Evolutionary conservation across 1,140 invertebrate species (phyloP).

Genomic region (Bombus consobrinus): DNA sequence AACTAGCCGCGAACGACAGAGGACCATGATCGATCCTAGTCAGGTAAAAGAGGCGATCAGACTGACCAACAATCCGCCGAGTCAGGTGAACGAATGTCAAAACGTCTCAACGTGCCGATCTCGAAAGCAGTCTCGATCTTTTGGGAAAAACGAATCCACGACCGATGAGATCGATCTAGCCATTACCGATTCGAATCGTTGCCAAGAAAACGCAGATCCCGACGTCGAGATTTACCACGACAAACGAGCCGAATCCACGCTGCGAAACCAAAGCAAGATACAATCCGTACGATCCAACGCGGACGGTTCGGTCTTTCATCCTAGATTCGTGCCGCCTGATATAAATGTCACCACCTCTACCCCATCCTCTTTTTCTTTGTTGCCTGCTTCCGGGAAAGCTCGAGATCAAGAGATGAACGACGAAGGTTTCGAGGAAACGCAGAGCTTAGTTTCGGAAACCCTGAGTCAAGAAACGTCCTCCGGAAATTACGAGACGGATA

Average conservation of each 20-base stretch:
- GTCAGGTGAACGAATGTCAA: slow-evolving; percentile 68
- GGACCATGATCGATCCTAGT: slow-evolving; percentile 83
- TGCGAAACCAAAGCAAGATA: not conserved
- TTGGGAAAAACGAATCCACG: not conserved
- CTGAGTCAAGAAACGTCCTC: slow-evolving; percentile 91
- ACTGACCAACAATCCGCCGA: slow-evolving; percentile 75
- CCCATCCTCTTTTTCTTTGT: slow-evolving; percentile 69
- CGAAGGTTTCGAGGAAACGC: slow-evolving; percentile 95
- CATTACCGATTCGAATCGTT: slow-evolving; percentile 27
- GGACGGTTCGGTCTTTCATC: slow-evolving; percentile 46
- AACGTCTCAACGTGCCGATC: not conserved
- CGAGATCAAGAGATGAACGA: slow-evolving; percentile 90
- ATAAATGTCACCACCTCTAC: slow-evolving; percentile 76
- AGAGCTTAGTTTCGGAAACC: slow-evolving; percentile 92
- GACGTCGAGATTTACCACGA: too few species aligned
- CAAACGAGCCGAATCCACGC: not conserved
- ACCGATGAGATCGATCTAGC: slow-evolving; percentile 26
- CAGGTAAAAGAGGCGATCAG: slow-evolving; percentile 79
- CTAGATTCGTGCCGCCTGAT: slow-evolving; percentile 79
- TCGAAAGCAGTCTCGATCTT: not conserved
- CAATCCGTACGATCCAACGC: not conserved
- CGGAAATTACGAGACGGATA: slow-evolving; percentile 87
- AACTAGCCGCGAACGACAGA: slow-evolving; percentile 78
- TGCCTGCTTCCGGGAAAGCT: slow-evolving; percentile 64
- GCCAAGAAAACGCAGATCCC: not conserved